Percentiles rank a stretch among this genome's conserved stretches.
phyloP scores from a whole-genome alignment of 2,113 vertebrate genomes.

The Gopherus evgoodei region DNA sequence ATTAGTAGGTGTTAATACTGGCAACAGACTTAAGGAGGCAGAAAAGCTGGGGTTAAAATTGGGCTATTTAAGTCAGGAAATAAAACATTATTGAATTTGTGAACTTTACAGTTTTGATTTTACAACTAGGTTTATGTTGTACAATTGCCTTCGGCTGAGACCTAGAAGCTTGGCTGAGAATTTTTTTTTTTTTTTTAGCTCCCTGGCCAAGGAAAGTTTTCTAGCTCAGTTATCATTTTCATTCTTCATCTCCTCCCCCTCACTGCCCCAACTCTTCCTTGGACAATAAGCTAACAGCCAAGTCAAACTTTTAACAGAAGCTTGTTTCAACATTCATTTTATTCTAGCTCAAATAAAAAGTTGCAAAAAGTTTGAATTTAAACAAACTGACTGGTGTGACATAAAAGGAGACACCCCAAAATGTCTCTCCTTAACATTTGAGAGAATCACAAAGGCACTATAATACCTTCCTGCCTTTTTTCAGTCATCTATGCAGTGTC shows the following conservation, averaged over 20 bases:
- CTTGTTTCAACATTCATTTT: constrained; percentile 45
- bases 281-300: constrained; percentile 49
- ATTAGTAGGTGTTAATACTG: background rate
- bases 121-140: constrained; percentile 38
- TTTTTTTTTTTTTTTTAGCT: background rate
- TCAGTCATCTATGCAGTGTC: background rate
- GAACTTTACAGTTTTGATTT: constrained; percentile 50
- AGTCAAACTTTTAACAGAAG: constrained; percentile 29
- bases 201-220: constrained; percentile 35
- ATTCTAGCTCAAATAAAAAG: constrained; percentile 28
- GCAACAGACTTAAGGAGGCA: background rate
- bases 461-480: background rate
- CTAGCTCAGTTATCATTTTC: constrained; percentile 43
- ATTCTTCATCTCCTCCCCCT: constrained; percentile 11
- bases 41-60: constrained; percentile 3
- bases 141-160: constrained; percentile 60
- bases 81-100: constrained; percentile 20
- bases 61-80: constrained; percentile 11
- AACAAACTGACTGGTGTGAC: background rate
- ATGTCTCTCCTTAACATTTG: background rate
- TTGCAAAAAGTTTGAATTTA: background rate
- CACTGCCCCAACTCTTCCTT: background rate
- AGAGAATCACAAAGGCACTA: constrained; percentile 13
- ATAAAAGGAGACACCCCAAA: background rate
- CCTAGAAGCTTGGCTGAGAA: constrained; percentile 36